These are phyloP conservation scores for Chondrilla cf. caribensis DNA, from an alignment of 37 sponge, comb jelly and placozoan genomes.

Conservation along the genomic window DNA sequence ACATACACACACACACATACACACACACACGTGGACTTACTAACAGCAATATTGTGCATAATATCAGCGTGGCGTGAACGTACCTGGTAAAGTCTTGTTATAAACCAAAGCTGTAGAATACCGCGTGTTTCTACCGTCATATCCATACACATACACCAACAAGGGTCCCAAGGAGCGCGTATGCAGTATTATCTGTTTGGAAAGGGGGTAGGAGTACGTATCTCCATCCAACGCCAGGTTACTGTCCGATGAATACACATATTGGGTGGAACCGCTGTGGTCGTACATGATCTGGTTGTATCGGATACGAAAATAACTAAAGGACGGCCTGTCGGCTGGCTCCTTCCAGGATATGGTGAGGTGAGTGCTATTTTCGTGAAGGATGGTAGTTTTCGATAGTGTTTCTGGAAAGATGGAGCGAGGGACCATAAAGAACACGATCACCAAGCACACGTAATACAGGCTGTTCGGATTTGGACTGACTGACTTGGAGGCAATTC, in stretches of 20 bases:
- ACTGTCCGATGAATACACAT: not conserved
- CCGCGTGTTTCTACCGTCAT: not conserved
- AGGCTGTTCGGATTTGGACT: too few species aligned
- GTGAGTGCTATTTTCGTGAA: not conserved
- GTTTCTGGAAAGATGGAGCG: too few species aligned
- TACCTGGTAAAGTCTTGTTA: not conserved
- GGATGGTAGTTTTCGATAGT: too few species aligned
- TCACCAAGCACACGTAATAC: too few species aligned
- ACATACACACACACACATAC: conserved; percentile 9
- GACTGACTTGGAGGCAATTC: too few species aligned
- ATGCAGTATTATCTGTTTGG: not conserved
- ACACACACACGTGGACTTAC: conserved; percentile 1
- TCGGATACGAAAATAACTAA: not conserved
- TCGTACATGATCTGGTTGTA: not conserved
- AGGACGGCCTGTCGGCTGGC: not conserved
- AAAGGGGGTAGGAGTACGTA: not conserved
- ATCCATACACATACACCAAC: not conserved
- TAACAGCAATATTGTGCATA: not conserved
- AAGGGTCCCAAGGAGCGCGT: not conserved
- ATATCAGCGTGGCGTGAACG: not conserved
- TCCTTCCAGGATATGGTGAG: not conserved
- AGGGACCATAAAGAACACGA: too few species aligned
- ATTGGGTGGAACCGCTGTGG: not conserved
- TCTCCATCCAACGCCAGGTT: not conserved
- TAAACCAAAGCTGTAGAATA: not conserved